Percentiles rank a stretch among this genome's conserved stretches.
Conservation (phyloP, 92 coral and sea anemone genomes). For the Palythoa heliodiscus region DNA sequence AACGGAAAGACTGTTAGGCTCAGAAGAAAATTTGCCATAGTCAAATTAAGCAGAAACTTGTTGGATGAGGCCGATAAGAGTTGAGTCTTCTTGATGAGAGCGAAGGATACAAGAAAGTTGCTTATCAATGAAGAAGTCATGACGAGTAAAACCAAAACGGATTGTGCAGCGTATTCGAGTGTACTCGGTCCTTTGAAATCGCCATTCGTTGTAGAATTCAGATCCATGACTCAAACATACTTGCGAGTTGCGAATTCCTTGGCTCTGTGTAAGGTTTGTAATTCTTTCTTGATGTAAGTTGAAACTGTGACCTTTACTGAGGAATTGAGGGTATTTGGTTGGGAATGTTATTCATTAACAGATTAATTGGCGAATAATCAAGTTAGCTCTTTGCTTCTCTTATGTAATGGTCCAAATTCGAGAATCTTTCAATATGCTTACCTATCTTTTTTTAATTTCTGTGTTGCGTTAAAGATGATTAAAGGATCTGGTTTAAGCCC, state of each 20-base stretch:
- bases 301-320: constrained; percentile 33
- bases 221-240: constrained; percentile 27
- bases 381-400: not conserved
- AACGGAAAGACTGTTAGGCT: constrained; percentile 82
- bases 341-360: constrained; percentile 36
- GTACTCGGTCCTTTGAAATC: constrained; percentile 13
- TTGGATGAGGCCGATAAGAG: constrained; percentile 77
- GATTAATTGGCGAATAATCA: constrained; percentile 26
- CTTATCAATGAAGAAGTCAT: constrained; percentile 74
- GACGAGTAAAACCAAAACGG: constrained; percentile 66
- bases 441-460: not conserved
- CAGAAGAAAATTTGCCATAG: constrained; percentile 70
- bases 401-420: not conserved
- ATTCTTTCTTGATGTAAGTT: constrained; percentile 34
- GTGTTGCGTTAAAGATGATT: no score
- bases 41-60: constrained; percentile 86
- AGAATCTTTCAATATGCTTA: not conserved
- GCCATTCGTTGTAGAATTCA: constrained; percentile 4
- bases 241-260: constrained; percentile 14
- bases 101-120: constrained; percentile 81
- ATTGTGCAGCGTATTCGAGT: constrained; percentile 53
- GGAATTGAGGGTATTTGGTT: constrained; percentile 1
- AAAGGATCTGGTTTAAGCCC: no score
- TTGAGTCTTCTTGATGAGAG: constrained; percentile 70
- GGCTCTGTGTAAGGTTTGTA: not conserved